Evolutionary conservation across 2,888 invertebrate genomes (phyloP).

Genomic region (Athalia rosae): DNA sequence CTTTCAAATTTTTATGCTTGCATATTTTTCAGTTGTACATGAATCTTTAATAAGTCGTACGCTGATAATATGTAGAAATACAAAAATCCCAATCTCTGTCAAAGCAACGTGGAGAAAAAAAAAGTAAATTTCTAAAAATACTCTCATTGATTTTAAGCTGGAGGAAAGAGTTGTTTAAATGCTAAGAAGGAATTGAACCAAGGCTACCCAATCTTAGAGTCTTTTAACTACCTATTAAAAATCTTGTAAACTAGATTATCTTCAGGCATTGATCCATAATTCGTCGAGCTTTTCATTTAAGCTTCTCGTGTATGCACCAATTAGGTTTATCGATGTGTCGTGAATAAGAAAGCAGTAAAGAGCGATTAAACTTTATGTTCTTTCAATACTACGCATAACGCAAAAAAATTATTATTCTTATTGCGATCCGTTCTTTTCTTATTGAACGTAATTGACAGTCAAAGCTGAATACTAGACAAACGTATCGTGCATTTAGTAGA

Average conservation of each 20-base stretch:
- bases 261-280: background rate
- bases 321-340: background rate
- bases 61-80: background rate
- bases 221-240: too few relatives aligned
- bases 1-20: background rate
- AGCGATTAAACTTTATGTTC: background rate
- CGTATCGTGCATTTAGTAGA: constrained; percentile 32
- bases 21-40: background rate
- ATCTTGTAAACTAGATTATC: background rate
- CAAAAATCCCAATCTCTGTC: too few relatives aligned
- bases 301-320: background rate
- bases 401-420: constrained; percentile 3
- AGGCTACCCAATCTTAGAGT: too few relatives aligned
- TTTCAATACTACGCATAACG: constrained; percentile 11
- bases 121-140: background rate
- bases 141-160: background rate
- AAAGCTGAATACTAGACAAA: constrained; percentile 5
- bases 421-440: background rate
- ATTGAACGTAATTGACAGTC: background rate
- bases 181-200: constrained; percentile 15
- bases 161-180: background rate
- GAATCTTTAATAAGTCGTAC: background rate
- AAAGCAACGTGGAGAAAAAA: too few relatives aligned
- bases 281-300: background rate
- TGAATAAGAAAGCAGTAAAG: constrained; percentile 1